phyloP scores from a whole-genome alignment of 1,140 invertebrate species.

The Amphibalanus amphitrite region DNA sequence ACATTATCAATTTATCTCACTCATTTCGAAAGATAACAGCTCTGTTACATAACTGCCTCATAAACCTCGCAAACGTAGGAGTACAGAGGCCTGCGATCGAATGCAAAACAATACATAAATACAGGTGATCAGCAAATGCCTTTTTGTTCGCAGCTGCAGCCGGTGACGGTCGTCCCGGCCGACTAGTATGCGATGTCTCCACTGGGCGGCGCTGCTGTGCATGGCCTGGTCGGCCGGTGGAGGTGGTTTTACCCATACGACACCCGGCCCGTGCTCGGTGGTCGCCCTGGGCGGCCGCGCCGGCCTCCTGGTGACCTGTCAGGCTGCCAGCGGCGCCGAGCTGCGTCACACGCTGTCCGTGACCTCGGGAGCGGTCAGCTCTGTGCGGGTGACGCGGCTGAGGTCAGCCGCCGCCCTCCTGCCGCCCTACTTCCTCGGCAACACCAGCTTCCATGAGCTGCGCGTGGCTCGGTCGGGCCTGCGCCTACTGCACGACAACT shows the following conservation, averaged over 20 bases:
- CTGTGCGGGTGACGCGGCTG: background rate
- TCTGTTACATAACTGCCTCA: no score
- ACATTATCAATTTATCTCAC: no score
- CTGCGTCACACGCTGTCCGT: background rate
- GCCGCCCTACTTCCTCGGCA: background rate
- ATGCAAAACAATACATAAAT: no score
- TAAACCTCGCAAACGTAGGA: no score
- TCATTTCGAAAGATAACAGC: no score
- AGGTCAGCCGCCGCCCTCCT: background rate
- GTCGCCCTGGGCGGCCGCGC: background rate
- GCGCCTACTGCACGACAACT: slow-evolving; percentile 50
- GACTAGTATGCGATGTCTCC: background rate
- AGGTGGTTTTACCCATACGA: no score
- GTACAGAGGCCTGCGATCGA: no score
- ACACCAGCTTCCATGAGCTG: slow-evolving; percentile 32
- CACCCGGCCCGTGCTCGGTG: background rate
- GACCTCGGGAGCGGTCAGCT: background rate
- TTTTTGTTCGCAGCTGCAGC: no score
- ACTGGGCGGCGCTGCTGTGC: background rate
- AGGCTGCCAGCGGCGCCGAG: background rate
- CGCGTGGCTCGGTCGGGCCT: slow-evolving; percentile 57
- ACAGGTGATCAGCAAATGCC: no score
- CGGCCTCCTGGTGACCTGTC: background rate
- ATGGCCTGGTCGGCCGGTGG: background rate
- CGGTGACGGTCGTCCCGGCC: no score